phyloP scores from a whole-genome alignment of 2,888 invertebrate species.

The Eumacrocentrus americanus region DNA sequence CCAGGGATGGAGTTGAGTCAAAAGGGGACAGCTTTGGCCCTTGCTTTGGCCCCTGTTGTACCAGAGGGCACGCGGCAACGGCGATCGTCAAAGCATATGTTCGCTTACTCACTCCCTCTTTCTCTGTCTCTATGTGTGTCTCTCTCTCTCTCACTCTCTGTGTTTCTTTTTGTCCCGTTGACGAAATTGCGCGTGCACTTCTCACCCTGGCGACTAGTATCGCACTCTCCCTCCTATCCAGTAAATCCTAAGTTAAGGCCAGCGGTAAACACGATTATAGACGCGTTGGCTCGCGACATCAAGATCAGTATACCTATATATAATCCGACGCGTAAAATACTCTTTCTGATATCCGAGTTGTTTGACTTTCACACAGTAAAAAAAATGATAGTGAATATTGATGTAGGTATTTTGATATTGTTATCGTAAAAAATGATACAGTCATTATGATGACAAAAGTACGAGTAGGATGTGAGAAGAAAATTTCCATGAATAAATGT shows the following conservation, averaged over 20 bases:
- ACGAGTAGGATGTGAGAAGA: no score
- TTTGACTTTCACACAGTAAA: slow-evolving; percentile 55
- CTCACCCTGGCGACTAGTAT: background rate
- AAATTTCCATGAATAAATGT: no score
- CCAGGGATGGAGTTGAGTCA: slow-evolving; percentile 28
- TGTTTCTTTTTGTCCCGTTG: slow-evolving; percentile 19
- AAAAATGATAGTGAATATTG: slow-evolving; percentile 47
- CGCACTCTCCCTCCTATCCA: slow-evolving; percentile 28
- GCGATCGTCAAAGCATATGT: slow-evolving; percentile 20
- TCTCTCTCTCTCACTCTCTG: slow-evolving; percentile 22
- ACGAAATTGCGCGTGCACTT: background rate
- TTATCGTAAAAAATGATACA: no score
- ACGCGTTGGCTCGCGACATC: slow-evolving; percentile 20
- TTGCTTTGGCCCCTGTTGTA: slow-evolving; percentile 16
- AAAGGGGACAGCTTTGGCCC: slow-evolving; percentile 10
- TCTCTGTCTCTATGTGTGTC: slow-evolving; percentile 33
- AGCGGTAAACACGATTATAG: slow-evolving; percentile 56
- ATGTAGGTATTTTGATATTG: slow-evolving; percentile 23
- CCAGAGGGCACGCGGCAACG: slow-evolving; percentile 22
- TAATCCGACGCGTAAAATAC: background rate
- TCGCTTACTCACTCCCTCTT: slow-evolving; percentile 27
- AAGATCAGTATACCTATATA: no score
- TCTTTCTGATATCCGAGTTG: slow-evolving; percentile 27
- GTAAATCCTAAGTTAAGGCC: slow-evolving; percentile 55
- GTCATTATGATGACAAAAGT: no score